These are phyloP conservation scores for Polymixis lichenea DNA, from an alignment of 2,888 invertebrate genomes.

Conservation along the genomic window DNA sequence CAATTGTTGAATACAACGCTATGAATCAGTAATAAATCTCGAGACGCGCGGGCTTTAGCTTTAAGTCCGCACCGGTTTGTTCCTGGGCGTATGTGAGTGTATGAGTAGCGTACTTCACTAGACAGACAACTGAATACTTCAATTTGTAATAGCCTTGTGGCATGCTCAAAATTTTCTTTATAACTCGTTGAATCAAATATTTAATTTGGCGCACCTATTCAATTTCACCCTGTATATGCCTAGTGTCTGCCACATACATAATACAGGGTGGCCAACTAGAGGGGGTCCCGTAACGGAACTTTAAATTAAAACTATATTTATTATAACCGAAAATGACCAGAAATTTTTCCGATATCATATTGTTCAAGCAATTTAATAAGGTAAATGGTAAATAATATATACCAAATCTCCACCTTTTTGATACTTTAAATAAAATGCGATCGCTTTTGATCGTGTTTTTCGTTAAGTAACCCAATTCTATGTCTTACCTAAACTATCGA, in stretches of 20 bases:
- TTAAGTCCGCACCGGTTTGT: no score
- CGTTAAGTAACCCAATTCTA: neutral
- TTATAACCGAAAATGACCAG: neutral
- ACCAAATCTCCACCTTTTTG: neutral
- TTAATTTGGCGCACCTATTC: no score
- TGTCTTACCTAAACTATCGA: slow-evolving; percentile 85
- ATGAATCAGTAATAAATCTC: no score
- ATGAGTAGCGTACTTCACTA: no score
- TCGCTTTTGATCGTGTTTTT: neutral
- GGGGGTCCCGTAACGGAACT: neutral
- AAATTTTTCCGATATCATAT: neutral
- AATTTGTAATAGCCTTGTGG: no score
- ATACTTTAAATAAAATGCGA: neutral
- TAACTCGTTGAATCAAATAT: no score
- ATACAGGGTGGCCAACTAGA: neutral
- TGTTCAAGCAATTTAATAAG: neutral
- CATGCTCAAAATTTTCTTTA: no score
- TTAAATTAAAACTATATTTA: neutral
- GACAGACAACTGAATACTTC: no score
- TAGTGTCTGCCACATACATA: neutral
- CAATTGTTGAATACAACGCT: no score
- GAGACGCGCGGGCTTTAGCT: no score
- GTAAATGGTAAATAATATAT: neutral
- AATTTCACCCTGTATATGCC: neutral
- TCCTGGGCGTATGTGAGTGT: no score